Evolutionary conservation across 1,140 invertebrate genomes (phyloP).

Genomic region (Hyles euphorbiae): DNA sequence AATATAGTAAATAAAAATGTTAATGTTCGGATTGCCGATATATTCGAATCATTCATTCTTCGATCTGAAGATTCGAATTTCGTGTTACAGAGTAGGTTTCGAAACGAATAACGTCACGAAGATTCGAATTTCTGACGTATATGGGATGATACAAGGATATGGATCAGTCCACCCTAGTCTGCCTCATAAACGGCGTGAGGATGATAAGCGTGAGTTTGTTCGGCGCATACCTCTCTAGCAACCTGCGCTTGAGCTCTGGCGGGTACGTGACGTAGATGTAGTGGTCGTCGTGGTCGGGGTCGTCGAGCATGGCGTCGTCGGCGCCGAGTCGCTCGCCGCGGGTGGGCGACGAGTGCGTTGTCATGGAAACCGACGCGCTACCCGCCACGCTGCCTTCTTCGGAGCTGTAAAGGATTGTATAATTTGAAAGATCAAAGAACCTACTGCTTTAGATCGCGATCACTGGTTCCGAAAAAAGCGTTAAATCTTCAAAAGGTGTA

Average conservation of each 20-base stretch:
- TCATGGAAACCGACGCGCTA: conserved; percentile 78
- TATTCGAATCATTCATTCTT: too few species aligned
- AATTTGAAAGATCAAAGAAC: too few species aligned
- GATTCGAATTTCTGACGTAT: too few species aligned
- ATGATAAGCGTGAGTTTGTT: conserved; percentile 58
- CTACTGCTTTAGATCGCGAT: too few species aligned
- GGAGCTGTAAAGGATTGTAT: conserved; percentile 60
- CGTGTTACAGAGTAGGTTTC: too few species aligned
- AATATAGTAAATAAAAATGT: too few species aligned
- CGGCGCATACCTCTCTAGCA: conserved; percentile 84
- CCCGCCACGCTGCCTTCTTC: conserved; percentile 78
- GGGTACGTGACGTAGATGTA: conserved; percentile 92
- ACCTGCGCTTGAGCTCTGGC: conserved; percentile 86
- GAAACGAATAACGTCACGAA: too few species aligned
- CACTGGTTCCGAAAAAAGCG: too few species aligned
- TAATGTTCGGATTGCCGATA: too few species aligned
- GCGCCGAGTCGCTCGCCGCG: conserved; percentile 66
- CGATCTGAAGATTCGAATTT: too few species aligned
- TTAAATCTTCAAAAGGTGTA: too few species aligned
- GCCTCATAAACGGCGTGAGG: conserved; percentile 51
- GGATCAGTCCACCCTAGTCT: conserved; percentile 46
- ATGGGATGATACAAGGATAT: too few species aligned
- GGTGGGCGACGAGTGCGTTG: conserved; percentile 78
- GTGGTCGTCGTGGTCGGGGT: conserved; percentile 78
- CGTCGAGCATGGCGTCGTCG: conserved; percentile 64